phyloP scores from a whole-genome alignment of 2,888 invertebrate genomes.

The Apodemia zela region DNA sequence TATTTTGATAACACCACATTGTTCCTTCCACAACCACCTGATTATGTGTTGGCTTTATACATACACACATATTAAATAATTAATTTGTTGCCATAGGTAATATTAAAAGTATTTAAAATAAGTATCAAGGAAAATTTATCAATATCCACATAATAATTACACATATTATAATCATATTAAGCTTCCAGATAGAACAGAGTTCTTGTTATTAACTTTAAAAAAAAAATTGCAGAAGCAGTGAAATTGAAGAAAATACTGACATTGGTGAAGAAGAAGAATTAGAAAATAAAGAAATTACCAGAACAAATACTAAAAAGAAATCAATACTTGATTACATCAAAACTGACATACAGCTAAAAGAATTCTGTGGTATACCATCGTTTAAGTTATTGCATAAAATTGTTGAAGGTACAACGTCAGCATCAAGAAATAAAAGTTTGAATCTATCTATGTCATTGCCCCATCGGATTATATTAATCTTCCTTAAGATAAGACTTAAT shows the following conservation, averaged over 20 bases:
- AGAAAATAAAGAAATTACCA: neutral
- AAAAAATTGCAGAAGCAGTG: neutral
- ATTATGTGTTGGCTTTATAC: too few relatives aligned
- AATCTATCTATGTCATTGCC: neutral
- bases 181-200: too few relatives aligned
- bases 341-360: neutral
- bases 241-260: neutral
- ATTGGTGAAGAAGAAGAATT: neutral
- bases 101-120: too few relatives aligned
- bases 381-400: slow-evolving; percentile 1
- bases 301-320: neutral
- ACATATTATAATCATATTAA: too few relatives aligned
- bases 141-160: too few relatives aligned
- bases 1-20: too few relatives aligned
- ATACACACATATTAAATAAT: too few relatives aligned
- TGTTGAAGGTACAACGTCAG: neutral
- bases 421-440: neutral
- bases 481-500: neutral
- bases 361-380: slow-evolving; percentile 6
- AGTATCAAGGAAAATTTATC: too few relatives aligned
- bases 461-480: neutral
- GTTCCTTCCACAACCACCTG: too few relatives aligned
- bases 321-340: neutral
- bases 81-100: too few relatives aligned
- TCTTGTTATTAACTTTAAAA: too few relatives aligned